A percentile compares a stretch with the other conserved stretches of the same genome.
phyloP scores from a whole-genome alignment of 2,888 invertebrate genomes.

The Gymnoscelis rufifasciata region DNA sequence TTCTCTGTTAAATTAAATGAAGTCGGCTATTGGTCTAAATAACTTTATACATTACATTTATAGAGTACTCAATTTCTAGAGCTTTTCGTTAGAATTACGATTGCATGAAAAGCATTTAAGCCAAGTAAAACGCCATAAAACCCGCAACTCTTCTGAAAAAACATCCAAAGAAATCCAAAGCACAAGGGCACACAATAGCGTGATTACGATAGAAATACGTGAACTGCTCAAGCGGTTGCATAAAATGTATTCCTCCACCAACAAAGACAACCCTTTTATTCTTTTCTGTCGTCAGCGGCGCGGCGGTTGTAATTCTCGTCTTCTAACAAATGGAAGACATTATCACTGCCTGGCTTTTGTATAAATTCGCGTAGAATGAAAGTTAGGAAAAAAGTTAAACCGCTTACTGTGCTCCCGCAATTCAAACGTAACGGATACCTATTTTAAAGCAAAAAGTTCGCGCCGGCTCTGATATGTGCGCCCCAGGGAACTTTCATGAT shows the following conservation, averaged over 20 bases:
- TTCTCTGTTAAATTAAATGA: too few species aligned
- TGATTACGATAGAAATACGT: constrained; percentile 52
- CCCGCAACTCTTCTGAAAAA: constrained; percentile 31
- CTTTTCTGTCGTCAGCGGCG: constrained; percentile 61
- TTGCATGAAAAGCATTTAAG: constrained; percentile 27
- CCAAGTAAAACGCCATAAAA: constrained; percentile 33
- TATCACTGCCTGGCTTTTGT: constrained; percentile 70
- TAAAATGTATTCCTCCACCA: constrained; percentile 64
- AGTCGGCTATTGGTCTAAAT: too few species aligned
- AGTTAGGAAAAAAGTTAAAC: constrained; percentile 64
- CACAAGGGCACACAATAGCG: constrained; percentile 44
- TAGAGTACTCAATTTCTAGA: constrained; percentile 13
- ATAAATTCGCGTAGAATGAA: constrained; percentile 70
- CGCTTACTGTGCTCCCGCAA: constrained; percentile 55
- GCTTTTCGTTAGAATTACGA: not conserved
- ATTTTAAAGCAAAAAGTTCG: constrained; percentile 50
- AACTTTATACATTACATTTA: not conserved
- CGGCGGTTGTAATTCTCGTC: constrained; percentile 65
- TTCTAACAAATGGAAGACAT: constrained; percentile 74
- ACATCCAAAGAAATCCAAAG: constrained; percentile 37
- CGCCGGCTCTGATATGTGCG: constrained; percentile 36
- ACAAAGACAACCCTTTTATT: constrained; percentile 68
- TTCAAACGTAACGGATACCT: constrained; percentile 55
- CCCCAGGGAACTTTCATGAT: constrained; percentile 37
- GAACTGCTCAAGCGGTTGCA: constrained; percentile 49